Percentiles rank a stretch among this genome's conserved stretches.
These are phyloP conservation scores for Drosophila anomelani DNA, from an alignment of 2,888 invertebrate species.

Conservation along the genomic window DNA sequence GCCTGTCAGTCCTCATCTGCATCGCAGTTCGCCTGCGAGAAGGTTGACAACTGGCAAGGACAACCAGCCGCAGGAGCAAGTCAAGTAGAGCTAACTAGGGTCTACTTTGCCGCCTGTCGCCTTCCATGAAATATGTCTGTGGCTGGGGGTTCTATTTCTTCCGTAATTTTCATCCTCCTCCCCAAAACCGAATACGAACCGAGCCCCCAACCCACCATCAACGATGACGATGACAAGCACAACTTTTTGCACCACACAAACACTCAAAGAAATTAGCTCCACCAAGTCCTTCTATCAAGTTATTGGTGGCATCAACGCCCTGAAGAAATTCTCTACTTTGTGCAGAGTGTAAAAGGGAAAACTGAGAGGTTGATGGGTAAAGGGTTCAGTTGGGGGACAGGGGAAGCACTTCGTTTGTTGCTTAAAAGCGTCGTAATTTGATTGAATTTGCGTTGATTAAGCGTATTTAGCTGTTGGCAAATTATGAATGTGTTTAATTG, in stretches of 20 bases:
- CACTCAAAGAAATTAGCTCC: conserved; percentile 12
- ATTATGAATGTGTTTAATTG: conserved; percentile 74
- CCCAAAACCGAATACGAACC: conserved; percentile 1
- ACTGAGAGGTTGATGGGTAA: not conserved
- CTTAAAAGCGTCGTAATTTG: conserved; percentile 73
- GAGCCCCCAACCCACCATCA: conserved; percentile 13
- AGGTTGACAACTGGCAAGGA: conserved; percentile 62
- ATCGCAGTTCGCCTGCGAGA: conserved; percentile 24
- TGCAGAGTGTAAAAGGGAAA: not conserved
- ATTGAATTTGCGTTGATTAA: conserved; percentile 79
- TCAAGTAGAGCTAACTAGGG: conserved; percentile 44
- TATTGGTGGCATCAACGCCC: not conserved
- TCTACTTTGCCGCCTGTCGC: conserved; percentile 45
- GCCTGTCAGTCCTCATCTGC: conserved; percentile 43
- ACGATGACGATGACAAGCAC: conserved; percentile 54
- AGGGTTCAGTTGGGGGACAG: conserved; percentile 2
- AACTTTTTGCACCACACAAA: conserved; percentile 54
- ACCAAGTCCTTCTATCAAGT: not conserved
- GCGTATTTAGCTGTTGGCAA: conserved; percentile 73
- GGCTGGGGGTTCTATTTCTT: conserved; percentile 33
- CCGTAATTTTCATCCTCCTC: not conserved
- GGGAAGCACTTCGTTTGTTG: conserved; percentile 43
- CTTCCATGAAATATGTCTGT: conserved; percentile 53
- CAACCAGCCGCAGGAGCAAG: conserved; percentile 38
- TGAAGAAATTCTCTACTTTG: not conserved